These are phyloP conservation scores for Anthophora plumipes DNA, from an alignment of 2,888 invertebrate genomes.

Conservation along the genomic window DNA sequence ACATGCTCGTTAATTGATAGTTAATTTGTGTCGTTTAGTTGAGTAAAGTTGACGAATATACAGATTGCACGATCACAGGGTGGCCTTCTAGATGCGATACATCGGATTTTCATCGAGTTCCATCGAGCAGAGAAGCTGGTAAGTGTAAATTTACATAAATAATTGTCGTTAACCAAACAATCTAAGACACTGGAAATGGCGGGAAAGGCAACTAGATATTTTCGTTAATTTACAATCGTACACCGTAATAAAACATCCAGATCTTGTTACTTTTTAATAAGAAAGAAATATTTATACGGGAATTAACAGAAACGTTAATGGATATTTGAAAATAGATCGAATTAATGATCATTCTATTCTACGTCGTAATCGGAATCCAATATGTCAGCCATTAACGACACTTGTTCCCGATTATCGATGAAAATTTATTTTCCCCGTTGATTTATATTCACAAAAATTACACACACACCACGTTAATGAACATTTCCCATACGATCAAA, in stretches of 20 bases:
- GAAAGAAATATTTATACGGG: background rate
- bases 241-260: background rate
- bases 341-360: conserved; percentile 9
- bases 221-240: background rate
- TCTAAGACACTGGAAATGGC: background rate
- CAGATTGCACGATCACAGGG: background rate
- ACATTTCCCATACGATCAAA: no score
- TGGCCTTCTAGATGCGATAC: background rate
- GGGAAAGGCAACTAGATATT: background rate
- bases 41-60: background rate
- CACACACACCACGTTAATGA: background rate
- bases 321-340: background rate
- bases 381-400: conserved; percentile 34
- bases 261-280: background rate
- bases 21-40: conserved; percentile 7
- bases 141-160: background rate
- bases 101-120: background rate
- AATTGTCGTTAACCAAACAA: background rate
- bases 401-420: background rate
- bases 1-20: conserved; percentile 13
- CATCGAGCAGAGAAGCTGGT: background rate
- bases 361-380: conserved; percentile 1
- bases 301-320: conserved; percentile 2
- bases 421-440: background rate
- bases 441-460: background rate